Evolutionary conservation across 2,113 vertebrate genomes (phyloP).

Genomic region (Daboia siamensis): DNA sequence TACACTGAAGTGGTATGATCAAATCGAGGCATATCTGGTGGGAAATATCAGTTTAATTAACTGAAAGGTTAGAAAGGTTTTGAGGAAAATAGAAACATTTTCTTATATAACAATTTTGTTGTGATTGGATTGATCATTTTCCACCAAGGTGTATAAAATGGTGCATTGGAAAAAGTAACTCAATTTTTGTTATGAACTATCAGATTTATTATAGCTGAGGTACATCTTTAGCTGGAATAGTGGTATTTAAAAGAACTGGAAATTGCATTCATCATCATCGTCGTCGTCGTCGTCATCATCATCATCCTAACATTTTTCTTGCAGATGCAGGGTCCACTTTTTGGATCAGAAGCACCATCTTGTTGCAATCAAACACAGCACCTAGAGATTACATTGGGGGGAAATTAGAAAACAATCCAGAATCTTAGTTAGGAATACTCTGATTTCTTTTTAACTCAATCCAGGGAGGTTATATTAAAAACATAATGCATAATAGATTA

Average conservation of each 20-base stretch:
- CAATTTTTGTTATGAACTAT: not conserved
- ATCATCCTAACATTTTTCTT: not conserved
- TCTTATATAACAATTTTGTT: not conserved
- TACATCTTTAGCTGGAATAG: not conserved
- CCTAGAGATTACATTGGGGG: not conserved
- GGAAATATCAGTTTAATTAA: not conserved
- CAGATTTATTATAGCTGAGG: not conserved
- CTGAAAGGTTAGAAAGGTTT: not conserved
- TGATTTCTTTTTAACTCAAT: not conserved
- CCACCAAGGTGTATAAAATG: not conserved
- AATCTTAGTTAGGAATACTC: not conserved
- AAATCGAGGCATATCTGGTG: not conserved
- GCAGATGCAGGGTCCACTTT: too few relatives aligned
- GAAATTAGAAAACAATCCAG: not conserved
- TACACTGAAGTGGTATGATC: not conserved
- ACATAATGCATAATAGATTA: not conserved
- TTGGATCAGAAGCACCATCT: too few relatives aligned
- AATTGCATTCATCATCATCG: not conserved
- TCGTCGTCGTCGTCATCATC: not conserved
- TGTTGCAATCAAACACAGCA: not conserved
- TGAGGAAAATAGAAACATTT: not conserved
- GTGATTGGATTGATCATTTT: not conserved
- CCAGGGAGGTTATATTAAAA: not conserved
- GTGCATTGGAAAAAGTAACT: not conserved
- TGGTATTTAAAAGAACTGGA: not conserved